These are phyloP conservation scores for Aleiodes sp. DNA, from an alignment of 1,140 invertebrate species.

Conservation along the genomic window DNA sequence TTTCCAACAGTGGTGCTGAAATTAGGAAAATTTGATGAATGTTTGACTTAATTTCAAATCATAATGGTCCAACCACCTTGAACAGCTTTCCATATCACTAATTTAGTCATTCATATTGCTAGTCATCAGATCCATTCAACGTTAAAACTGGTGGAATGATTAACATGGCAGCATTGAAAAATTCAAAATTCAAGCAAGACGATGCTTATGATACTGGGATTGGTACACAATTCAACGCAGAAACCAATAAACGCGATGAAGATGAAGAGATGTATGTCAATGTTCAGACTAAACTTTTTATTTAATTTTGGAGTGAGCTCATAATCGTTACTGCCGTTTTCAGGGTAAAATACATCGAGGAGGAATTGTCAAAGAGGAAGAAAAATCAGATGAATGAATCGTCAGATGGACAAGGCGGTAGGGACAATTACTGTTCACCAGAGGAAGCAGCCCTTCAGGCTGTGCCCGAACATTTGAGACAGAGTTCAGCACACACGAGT, in stretches of 20 bases:
- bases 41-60: slow-evolving; percentile 18
- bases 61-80: too few relatives aligned
- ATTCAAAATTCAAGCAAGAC: slow-evolving; percentile 79
- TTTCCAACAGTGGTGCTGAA: neutral
- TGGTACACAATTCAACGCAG: slow-evolving; percentile 96
- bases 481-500: slow-evolving; percentile 82
- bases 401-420: slow-evolving; percentile 56
- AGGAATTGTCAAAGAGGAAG: slow-evolving; percentile 88
- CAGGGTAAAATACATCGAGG: slow-evolving; percentile 96
- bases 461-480: slow-evolving; percentile 86
- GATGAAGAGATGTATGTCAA: slow-evolving; percentile 91
- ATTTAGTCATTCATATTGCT: slow-evolving; percentile 42
- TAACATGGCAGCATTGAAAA: slow-evolving; percentile 88
- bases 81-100: too few relatives aligned
- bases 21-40: too few relatives aligned
- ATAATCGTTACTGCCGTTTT: too few relatives aligned
- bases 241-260: slow-evolving; percentile 97
- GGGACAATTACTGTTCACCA: slow-evolving; percentile 79
- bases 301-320: too few relatives aligned
- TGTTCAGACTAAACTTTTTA: slow-evolving; percentile 1
- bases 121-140: slow-evolving; percentile 78
- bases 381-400: slow-evolving; percentile 67
- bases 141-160: slow-evolving; percentile 89
- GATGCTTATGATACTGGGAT: slow-evolving; percentile 91
- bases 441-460: slow-evolving; percentile 87